Evolutionary conservation across 1,140 invertebrate genomes (phyloP), one percentile per base, ranked within the genome.

Genomic region (Andricus grossulariae): DNA sequence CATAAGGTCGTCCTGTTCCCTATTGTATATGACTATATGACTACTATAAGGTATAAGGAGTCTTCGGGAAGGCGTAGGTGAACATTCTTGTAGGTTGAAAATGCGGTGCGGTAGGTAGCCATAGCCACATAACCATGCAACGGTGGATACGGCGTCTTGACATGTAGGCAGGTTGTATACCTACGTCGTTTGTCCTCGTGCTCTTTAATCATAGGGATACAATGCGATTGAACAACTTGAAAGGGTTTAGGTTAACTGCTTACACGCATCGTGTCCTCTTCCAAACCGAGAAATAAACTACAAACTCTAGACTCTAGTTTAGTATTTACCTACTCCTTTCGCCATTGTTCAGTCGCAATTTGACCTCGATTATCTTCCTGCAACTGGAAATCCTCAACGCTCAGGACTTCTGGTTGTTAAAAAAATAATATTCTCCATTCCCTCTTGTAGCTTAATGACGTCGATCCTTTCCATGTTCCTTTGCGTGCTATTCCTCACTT

Each of bases 61-160:
- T 15, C 19, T 10, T 57, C 11, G 19, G 25, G 8, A 25, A 57
- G 55, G 39, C 25, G 60, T 66, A 66, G 60, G 60, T 66, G 60
- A 66, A 66, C 12, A 25, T n/a, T 66, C 80, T 78, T 78, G 81
- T 81, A 80, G 81, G 83, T 82, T 81, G 81, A 82, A 3, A 32
- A 32, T 32, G 25, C 81, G 77, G 76, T 82, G 83, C 83, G 83
- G 83, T 83, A 83, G 83, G 83, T 83, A 80, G 79, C 76, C 82
- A 8, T 39, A 66, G 77, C 72, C 76, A 84, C 79, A 50, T 50
- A 57, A 57, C 55, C 57, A 51, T 51, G 71, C 45, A 51, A 72
- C 45, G 18, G 50, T 19, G 39, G 72, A 71, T 73, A 81, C 55
- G 78, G 79, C 74, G 60, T 71, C 52, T 72, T 39, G 32, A 6